phyloP scores from a whole-genome alignment of 2,113 vertebrate species.

The Oryzias woworae region DNA sequence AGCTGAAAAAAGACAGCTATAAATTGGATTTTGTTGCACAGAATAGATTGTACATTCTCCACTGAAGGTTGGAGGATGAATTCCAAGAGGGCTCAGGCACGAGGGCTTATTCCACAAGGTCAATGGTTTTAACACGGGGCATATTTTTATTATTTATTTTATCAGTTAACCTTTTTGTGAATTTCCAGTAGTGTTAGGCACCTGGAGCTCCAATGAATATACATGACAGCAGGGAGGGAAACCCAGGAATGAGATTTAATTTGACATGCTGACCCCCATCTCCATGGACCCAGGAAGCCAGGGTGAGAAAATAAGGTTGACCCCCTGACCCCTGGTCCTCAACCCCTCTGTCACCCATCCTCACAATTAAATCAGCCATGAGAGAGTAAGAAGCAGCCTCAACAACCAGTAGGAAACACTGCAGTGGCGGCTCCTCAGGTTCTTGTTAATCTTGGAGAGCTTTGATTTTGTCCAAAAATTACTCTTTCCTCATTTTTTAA shows the following conservation, averaged over 20 bases:
- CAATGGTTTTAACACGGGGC: conserved; percentile 76
- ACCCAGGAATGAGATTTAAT: conserved; percentile 81
- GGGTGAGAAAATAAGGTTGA: conserved; percentile 83
- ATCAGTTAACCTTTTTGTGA: conserved; percentile 81
- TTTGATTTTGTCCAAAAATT: conserved; percentile 33
- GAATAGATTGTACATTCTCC: conserved; percentile 36
- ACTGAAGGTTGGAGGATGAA: conserved; percentile 30
- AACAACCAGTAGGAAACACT: conserved; percentile 43
- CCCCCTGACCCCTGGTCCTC: conserved; percentile 74
- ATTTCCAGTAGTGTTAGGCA: conserved; percentile 79
- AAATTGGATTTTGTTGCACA: conserved; percentile 15
- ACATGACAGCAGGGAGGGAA: conserved; percentile 78
- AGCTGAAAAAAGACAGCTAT: conserved; percentile 4
- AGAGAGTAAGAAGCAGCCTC: conserved; percentile 51
- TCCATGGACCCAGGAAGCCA: conserved; percentile 69
- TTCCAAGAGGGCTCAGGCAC: conserved; percentile 51
- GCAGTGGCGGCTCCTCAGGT: conserved; percentile 24
- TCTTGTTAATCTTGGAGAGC: conserved; percentile 47
- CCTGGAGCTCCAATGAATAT: conserved; percentile 79
- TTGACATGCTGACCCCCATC: conserved; percentile 82
- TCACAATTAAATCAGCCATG: conserved; percentile 81
- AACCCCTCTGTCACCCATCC: conserved; percentile 77
- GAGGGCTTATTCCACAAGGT: conserved; percentile 77
- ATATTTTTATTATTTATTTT: conserved; percentile 84
- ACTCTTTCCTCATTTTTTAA: conserved; percentile 20